Evolutionary conservation across 2,888 invertebrate species (phyloP), one percentile per base, ranked within the genome.

Genomic region (Ectemnius cavifrons): DNA sequence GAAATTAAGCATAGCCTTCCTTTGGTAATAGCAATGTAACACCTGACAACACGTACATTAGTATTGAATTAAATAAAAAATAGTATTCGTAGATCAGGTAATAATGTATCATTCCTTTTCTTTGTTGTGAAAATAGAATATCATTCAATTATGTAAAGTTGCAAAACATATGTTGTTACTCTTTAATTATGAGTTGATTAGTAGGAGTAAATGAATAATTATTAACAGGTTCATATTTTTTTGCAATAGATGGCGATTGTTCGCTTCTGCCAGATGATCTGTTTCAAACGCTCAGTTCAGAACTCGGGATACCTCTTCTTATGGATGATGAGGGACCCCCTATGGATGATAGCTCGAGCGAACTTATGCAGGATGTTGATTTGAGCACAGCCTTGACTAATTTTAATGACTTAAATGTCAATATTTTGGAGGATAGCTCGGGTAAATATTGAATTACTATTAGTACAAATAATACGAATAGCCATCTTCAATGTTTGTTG

Each of bases 271-370:
- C 84, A 2, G 89, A 89, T 67, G 87, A 89, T 67, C 86, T 89
- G 62, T 84, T 89, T 56, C 86, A 89, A 77, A 84, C 87, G 13
- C 77, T 88, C 47, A 88, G 88, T 71, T 85, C 87, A 0, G 88
- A 86, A 64, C 74, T 89, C 60, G 88, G 89, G 49, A 87, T 89
- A 49, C 87, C 89, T 3, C 68, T 85, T 37, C 72, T 86, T 2
- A 67, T 87, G 56, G 86, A 85, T 1, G 86, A 78, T 28, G 87
- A 86, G 62, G 78, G 82, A 63, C 83, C 86, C 4, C 76, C 81
- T 2, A 65, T 73, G 52, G 52, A 68, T 56, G 68, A 61, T 18
- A n/a, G 20, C 56, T 45, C 61, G 3, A 18, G 67, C 60, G 67
- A 67, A 56, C 45, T 63, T 8, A 47, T 13, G 6, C 72, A 72